Conservation (phyloP, 2,888 invertebrate genomes). For the Eupithecia centaureata region DNA sequence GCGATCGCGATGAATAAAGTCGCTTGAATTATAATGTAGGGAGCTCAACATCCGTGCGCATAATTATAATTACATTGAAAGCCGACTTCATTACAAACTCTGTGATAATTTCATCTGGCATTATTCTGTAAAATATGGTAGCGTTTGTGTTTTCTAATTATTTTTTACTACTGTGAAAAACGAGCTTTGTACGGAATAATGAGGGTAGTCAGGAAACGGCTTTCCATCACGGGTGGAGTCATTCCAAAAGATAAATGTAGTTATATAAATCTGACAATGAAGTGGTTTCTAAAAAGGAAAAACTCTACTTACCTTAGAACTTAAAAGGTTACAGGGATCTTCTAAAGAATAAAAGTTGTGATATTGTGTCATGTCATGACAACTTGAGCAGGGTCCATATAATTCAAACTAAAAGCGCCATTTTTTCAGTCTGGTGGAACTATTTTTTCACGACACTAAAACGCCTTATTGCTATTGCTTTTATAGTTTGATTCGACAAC, state of each 20-base stretch:
- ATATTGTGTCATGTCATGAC: too few relatives aligned
- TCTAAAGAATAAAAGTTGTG: too few relatives aligned
- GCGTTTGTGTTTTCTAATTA: constrained; percentile 26
- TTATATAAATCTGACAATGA: too few relatives aligned
- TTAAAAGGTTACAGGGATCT: too few relatives aligned
- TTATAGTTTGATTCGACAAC: too few relatives aligned
- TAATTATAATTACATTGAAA: constrained; percentile 3
- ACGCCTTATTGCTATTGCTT: too few relatives aligned
- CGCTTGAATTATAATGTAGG: not conserved
- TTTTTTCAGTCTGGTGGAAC: too few relatives aligned
- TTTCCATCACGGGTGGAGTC: not conserved
- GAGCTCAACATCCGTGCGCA: constrained; percentile 2
- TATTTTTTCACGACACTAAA: too few relatives aligned
- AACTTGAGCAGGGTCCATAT: too few relatives aligned
- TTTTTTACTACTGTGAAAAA: constrained; percentile 22
- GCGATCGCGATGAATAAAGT: not conserved
- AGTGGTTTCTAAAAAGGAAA: too few relatives aligned
- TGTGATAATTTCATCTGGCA: not conserved
- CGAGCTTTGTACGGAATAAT: constrained; percentile 20
- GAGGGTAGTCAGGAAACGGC: constrained; percentile 11
- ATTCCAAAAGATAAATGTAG: not conserved
- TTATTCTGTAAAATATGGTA: constrained; percentile 9
- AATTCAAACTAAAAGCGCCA: too few relatives aligned
- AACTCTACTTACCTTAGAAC: too few relatives aligned
- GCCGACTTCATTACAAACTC: not conserved